Conservation (phyloP, 1,140 invertebrate genomes). For the Drosophila funebris region DNA sequence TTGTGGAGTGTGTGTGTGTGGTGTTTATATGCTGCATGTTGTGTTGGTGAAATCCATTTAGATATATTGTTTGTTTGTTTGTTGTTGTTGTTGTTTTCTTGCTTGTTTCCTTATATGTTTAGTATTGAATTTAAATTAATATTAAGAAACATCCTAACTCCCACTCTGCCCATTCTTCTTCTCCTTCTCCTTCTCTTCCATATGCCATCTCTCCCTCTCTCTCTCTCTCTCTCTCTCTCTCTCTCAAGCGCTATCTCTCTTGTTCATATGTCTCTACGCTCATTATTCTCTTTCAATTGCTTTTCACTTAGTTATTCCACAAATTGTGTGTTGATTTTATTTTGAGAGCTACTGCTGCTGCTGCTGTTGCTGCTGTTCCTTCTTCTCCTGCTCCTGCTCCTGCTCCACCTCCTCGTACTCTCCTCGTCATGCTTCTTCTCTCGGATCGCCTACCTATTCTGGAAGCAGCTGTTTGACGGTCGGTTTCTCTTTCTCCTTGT, state of each 20-base stretch:
- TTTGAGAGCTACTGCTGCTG: conserved; percentile 1
- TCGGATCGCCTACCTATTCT: conserved; percentile 49
- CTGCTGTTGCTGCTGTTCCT: not conserved
- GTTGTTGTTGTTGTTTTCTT: conserved; percentile 19
- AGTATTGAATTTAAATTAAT: conserved; percentile 78
- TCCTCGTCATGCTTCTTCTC: not conserved
- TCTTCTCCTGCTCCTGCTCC: not conserved
- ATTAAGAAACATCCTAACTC: conserved; percentile 69
- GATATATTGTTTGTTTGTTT: conserved; percentile 34
- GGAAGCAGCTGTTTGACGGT: conserved; percentile 74
- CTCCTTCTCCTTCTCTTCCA: not conserved
- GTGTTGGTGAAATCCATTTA: conserved; percentile 46
- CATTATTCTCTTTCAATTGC: not conserved
- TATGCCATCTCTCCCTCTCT: not conserved
- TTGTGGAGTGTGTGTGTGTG: conserved; percentile 16
- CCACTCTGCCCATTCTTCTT: not conserved
- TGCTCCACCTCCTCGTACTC: not conserved
- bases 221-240: not conserved
- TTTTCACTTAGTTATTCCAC: not conserved
- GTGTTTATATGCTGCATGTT: conserved; percentile 16
- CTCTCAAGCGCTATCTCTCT: conserved; percentile 1
- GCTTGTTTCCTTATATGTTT: conserved; percentile 61
- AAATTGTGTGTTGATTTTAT: conserved; percentile 1
- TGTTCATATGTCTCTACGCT: too few species aligned
- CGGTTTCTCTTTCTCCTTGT: conserved; percentile 83